Evolutionary conservation across 30 jellyfish, hydroid and myxozoan genomes (phyloP).

Genomic region (Mastigias papua): DNA sequence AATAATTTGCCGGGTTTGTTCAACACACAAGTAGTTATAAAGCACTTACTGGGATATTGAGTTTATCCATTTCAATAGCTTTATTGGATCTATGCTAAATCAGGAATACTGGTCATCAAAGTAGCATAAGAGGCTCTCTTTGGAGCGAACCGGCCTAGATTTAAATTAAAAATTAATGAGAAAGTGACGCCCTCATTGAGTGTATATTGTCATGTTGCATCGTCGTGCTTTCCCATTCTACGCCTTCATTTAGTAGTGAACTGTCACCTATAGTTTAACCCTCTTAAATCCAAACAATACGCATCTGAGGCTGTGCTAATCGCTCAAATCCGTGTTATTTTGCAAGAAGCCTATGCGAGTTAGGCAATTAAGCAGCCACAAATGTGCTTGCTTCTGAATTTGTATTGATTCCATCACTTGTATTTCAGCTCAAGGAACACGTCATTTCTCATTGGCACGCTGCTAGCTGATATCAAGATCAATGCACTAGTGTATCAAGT

Average conservation of each 20-base stretch:
- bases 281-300: slow-evolving; percentile 3
- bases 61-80: slow-evolving; percentile 10
- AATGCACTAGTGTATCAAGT: neutral
- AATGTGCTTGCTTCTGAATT: neutral
- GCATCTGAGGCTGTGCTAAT: neutral
- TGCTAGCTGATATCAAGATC: neutral
- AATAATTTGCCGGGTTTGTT: neutral
- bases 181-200: slow-evolving; percentile 27
- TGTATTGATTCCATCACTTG: neutral
- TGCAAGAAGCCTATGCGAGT: neutral
- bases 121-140: slow-evolving; percentile 10
- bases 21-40: slow-evolving; percentile 20
- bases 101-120: slow-evolving; percentile 1
- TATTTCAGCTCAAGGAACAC: neutral
- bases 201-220: neutral
- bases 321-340: neutral
- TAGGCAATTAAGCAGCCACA: neutral
- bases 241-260: slow-evolving; percentile 5
- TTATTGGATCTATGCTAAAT: slow-evolving; percentile 46
- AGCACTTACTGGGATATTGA: slow-evolving; percentile 12
- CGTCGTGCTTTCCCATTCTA: neutral
- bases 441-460: neutral
- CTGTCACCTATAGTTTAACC: slow-evolving; percentile 31
- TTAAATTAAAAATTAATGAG: slow-evolving; percentile 50
- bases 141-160: slow-evolving; percentile 23